phyloP scores from a whole-genome alignment of 2,797 vertebrate genomes.

The Rhodeus uyekii region DNA sequence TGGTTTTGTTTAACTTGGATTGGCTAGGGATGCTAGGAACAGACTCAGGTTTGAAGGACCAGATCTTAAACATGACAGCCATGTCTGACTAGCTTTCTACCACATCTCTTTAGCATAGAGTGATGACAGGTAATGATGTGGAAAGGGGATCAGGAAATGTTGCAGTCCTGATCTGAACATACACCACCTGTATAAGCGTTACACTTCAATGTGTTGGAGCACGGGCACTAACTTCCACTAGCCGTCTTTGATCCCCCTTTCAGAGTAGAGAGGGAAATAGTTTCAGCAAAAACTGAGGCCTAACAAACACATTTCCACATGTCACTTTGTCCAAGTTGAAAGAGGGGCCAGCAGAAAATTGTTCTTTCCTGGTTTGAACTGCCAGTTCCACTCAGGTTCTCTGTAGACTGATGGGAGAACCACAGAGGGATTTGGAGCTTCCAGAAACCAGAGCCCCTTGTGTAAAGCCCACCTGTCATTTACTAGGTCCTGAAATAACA shows the following conservation, averaged over 20 bases:
- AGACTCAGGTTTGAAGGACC: conserved; percentile 25
- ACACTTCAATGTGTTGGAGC: conserved; percentile 6
- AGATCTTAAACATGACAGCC: conserved; percentile 32
- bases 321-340: conserved; percentile 44
- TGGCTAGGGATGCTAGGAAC: conserved; percentile 25
- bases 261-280: conserved; percentile 21
- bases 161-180: conserved; percentile 20
- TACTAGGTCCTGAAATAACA: conserved; percentile 51
- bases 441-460: conserved; percentile 30
- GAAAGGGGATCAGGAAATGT: background rate
- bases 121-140: background rate
- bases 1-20: conserved; percentile 47
- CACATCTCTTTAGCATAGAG: conserved; percentile 17
- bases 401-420: conserved; percentile 40
- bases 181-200: conserved; percentile 1
- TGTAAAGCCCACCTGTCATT: conserved; percentile 46
- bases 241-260: conserved; percentile 26
- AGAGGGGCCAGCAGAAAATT: conserved; percentile 49
- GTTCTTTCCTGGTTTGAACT: conserved; percentile 50
- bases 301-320: conserved; percentile 52
- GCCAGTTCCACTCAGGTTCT: conserved; percentile 50
- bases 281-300: conserved; percentile 28
- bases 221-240: conserved; percentile 8
- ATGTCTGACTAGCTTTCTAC: conserved; percentile 11
- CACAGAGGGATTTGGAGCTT: conserved; percentile 32